Evolutionary conservation across 30 jellyfish, hydroid and myxozoan genomes (phyloP), one percentile per base, ranked within the genome.

Genomic region (Hydractinia symbiolongicarpus): DNA sequence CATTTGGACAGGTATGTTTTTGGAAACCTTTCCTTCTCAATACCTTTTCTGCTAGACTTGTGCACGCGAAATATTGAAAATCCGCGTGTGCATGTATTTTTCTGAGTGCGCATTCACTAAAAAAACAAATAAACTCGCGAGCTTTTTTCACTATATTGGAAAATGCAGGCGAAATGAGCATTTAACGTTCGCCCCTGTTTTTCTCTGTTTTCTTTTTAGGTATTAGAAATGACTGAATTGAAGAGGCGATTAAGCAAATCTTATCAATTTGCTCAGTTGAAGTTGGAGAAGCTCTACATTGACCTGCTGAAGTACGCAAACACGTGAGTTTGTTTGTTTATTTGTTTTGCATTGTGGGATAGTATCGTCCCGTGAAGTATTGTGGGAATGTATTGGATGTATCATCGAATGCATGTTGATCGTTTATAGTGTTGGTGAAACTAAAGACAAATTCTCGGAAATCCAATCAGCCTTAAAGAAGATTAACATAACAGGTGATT

Each of bases 1-100:
- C 98, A 15, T 92, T 92, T 80, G 86, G 89, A 7, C 94, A 92
- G 96, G 98, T 91, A 30, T 30, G 44, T 30, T 30, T 30, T 30
- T 30, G 44, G 44, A 30, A 30, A 30, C 44, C 44, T 30, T 2
- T 30, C 44, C 44, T n/a, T n/a, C n/a, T n/a, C n/a, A n/a, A n/a
- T n/a, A n/a, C n/a, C n/a, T 30, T 30, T 30, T 30, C 44, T 30
- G 44, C 44, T 30, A 30, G 44, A n/a, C n/a, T n/a, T n/a, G n/a
- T n/a, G n/a, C n/a, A n/a, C n/a, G n/a, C n/a, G n/a, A n/a, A 30
- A 30, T 30, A 85, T 7, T 15, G 57, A 8, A 13, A 61, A 7
- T 44, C 20, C 52, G 52, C n/a, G 8, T 55, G 17, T 4, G 54
- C 16, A 14, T 49, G 17, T 30, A 14, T 21, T 68, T 7, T 8